Evolutionary conservation across 1,140 invertebrate genomes (phyloP), one percentile per base, ranked within the genome.

Genomic region (Andrena cerasifolii): DNA sequence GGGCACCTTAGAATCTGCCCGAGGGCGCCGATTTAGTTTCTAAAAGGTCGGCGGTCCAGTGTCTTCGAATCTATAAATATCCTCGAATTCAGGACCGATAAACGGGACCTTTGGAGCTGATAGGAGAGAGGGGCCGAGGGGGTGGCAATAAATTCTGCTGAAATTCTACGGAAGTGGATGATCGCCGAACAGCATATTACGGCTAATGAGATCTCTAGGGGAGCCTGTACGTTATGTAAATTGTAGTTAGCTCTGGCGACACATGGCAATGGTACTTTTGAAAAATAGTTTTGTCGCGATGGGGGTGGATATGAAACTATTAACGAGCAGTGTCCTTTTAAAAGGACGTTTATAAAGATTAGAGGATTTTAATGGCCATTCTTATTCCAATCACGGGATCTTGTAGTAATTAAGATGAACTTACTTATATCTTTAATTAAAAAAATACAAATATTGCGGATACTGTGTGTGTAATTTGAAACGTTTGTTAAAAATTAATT

Each of bases 51-150:
- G 47, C 47, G 7, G 16, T n/a, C 16, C 12, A 18, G 31, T 49
- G 21, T 49, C 70, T 8, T 36, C 4, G 16, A 3, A 26, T 62
- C 33, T 49, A 36, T 62, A 72, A 62, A 59, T 61, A 61, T 28
- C 28, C 33, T n/a, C n/a, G 7, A 43, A 28, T 54, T 31, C 0
- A n/a, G 33, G 33, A 28, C 18, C 63, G 0, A 49, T 51, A 33
- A 51, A 24, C 43, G 24, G 8, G 40, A 31, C 36, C 24, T 18
- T 31, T 54, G 31, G 33, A 0, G 12, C 12, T 53, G 18, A 33
- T 26, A 26, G 12, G 7, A 16, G 7, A 14, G 6, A 0, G 8
- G 24, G n/a, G n/a, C n/a, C n/a, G n/a, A n/a, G n/a, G n/a, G n/a
- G n/a, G n/a, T n/a, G n/a, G 10, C 16, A 0, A 70, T 33, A 43